Evolutionary conservation across 2,113 vertebrate genomes (phyloP), one percentile per base, ranked within the genome.

Genomic region (human): DNA sequence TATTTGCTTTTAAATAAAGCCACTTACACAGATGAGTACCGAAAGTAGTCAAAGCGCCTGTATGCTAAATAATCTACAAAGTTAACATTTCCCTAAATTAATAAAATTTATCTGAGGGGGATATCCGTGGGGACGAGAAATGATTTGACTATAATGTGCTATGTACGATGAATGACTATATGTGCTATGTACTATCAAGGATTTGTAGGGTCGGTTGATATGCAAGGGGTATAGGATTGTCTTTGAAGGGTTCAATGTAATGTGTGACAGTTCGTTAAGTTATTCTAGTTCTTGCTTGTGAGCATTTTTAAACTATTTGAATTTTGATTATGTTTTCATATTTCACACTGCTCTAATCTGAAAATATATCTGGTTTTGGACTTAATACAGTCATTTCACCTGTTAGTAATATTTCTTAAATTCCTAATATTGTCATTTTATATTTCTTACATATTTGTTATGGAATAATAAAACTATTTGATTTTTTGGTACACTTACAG

Each of bases 1-100:
- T 72, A 81, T 84, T 96, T 96, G 13, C 45, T 83, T 96, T 93
- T 87, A 96, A 78, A 12, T 81, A 81, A 72, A 89, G 66, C 27
- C 52, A 66, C 16, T 48, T 80, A 48, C 70, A 27, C 50, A 55
- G 73, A 32, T 85, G 83, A 84, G 1, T 4, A 87, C 27, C 93
- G 88, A 90, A 82, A 81, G 48, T 96, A 96, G 22, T 59, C 32
- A 16, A 76, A 90, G 38, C 48, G 73, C 52, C 0, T 79, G 30
- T 40, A 43, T 79, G 48, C 70, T 86, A 76, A 93, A n/a, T 92
- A 92, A 55, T 64, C 73, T 73, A 20, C 9, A 73, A 16, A 18
- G 17, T n/a, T 38, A 76, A 55, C 27, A 89, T 82, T 96, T 40
- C 48, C 12, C 16, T 93, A 90, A n/a, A n/a, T 79, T 59, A 85